Evolutionary conservation across 2,888 invertebrate species (phyloP).

Genomic region (Pyrocoelia pectoralis): DNA sequence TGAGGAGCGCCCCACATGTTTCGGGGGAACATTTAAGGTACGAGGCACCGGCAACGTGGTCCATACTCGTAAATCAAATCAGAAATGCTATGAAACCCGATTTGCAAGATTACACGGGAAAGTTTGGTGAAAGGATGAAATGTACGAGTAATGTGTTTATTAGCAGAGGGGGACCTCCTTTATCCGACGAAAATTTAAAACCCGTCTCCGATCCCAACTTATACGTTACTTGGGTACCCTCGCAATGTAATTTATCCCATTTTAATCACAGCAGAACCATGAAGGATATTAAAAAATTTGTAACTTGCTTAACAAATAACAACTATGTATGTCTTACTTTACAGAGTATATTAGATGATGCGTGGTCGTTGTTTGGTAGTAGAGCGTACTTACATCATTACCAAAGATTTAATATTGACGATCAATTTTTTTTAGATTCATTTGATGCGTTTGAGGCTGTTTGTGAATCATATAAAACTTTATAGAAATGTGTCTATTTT

Average conservation of each 20-base stretch:
- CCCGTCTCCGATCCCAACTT: constrained; percentile 47
- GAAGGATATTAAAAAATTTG: constrained; percentile 58
- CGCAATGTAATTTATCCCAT: constrained; percentile 51
- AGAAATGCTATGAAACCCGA: constrained; percentile 16
- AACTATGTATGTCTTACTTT: constrained; percentile 56
- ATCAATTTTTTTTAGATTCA: constrained; percentile 60
- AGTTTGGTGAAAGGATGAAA: constrained; percentile 19
- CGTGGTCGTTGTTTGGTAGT: constrained; percentile 61
- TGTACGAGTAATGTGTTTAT: constrained; percentile 57
- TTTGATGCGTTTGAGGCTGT: constrained; percentile 51
- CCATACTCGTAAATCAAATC: constrained; percentile 31
- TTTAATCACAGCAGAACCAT: constrained; percentile 57
- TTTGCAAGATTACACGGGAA: background rate
- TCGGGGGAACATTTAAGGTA: constrained; percentile 48
- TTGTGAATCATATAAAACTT: background rate
- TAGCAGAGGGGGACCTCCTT: constrained; percentile 52
- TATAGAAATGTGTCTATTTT: background rate
- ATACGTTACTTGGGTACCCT: constrained; percentile 58
- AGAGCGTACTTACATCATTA: constrained; percentile 64
- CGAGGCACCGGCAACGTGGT: constrained; percentile 58
- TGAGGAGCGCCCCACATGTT: constrained; percentile 58
- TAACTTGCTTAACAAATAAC: constrained; percentile 60
- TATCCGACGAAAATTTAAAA: constrained; percentile 50
- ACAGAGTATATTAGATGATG: constrained; percentile 57
- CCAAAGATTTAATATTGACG: constrained; percentile 59